Percentiles rank a stretch among this genome's conserved stretches.
Evolutionary conservation across 2,113 vertebrate species (phyloP).

Genomic region (Lepidothrix coronata): DNA sequence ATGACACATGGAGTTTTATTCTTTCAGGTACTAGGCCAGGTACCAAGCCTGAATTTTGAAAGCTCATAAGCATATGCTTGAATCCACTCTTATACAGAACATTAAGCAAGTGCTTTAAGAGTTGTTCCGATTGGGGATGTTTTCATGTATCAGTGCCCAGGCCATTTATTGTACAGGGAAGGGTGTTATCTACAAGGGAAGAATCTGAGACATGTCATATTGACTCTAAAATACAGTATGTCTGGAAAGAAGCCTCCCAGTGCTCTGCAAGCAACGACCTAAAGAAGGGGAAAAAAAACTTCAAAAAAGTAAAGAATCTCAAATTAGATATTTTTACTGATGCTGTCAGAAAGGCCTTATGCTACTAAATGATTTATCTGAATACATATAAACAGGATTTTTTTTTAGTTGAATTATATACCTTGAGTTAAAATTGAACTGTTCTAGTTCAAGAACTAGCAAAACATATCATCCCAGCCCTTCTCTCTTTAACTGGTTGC

Average conservation of each 20-base stretch:
- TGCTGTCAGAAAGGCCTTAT: neutral
- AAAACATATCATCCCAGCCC: neutral
- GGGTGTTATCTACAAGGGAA: neutral
- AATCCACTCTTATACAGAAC: conserved; percentile 7
- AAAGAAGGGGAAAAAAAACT: neutral
- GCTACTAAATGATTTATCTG: neutral
- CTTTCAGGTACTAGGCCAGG: neutral
- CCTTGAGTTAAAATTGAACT: neutral
- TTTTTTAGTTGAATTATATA: neutral
- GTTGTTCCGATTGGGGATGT: neutral
- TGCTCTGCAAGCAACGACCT: neutral
- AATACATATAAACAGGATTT: neutral
- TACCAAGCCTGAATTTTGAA: neutral
- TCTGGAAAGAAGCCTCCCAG: neutral
- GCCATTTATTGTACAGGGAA: neutral
- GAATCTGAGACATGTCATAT: neutral
- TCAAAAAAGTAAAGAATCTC: neutral
- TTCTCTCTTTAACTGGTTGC: neutral
- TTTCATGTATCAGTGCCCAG: neutral
- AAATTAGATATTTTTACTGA: neutral
- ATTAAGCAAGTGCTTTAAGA: conserved; percentile 30
- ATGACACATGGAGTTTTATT: conserved; percentile 29
- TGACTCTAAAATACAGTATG: neutral
- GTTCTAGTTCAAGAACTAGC: neutral
- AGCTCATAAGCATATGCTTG: neutral